Conservation (phyloP, 2,797 vertebrate species). For the Enteromius unitaeniatus region DNA sequence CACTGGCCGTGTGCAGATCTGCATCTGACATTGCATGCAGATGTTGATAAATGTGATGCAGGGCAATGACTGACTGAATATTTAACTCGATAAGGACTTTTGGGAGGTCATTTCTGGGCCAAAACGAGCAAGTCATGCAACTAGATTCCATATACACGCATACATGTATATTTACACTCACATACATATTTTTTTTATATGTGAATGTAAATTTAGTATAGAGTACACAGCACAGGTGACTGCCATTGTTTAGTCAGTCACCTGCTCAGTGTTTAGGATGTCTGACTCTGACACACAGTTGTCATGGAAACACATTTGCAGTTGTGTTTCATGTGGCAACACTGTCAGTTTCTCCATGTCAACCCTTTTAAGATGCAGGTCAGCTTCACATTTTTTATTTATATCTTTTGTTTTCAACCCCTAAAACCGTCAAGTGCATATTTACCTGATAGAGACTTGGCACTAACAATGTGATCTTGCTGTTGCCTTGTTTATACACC, state of each 20-base stretch:
- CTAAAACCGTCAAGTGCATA: background rate
- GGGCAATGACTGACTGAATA: background rate
- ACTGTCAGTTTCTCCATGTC: background rate
- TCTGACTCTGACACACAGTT: slow-evolving; percentile 38
- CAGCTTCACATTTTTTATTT: background rate
- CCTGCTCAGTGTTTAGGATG: background rate
- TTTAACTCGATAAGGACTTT: background rate
- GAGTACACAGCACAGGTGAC: background rate
- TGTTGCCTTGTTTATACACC: background rate
- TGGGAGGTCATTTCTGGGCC: background rate
- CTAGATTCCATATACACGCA: background rate
- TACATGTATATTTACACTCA: background rate
- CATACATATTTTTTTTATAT: background rate
- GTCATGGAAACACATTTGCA: slow-evolving; percentile 53
- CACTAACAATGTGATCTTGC: background rate
- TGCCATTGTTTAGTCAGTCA: background rate
- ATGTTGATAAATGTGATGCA: background rate
- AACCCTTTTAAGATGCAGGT: slow-evolving; percentile 10
- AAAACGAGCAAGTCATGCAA: background rate
- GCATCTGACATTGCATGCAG: background rate
- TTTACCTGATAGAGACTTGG: background rate
- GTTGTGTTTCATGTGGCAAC: slow-evolving; percentile 18
- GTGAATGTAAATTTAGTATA: background rate
- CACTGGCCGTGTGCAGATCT: background rate
- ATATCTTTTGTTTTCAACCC: background rate